Base-by-base conservation (phyloP, 2,888 invertebrate genomes). In the Xiphydria camelus region DNA sequence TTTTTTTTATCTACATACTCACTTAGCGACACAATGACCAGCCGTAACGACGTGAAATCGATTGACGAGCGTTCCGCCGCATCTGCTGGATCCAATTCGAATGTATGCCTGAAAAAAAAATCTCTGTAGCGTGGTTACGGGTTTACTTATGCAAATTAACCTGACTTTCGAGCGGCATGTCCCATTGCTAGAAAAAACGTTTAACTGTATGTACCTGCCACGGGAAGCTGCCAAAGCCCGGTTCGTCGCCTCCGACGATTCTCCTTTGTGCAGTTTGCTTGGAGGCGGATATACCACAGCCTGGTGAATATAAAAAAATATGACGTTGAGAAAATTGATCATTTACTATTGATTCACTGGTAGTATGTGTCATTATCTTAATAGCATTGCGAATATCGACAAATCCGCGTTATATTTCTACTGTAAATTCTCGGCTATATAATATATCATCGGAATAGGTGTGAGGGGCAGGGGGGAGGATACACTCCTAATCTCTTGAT, bases 161-260 rank as follows among this genome's bases (percentile, higher is more conserved):
- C n/a, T n/a, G n/a, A n/a, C n/a, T n/a, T n/a, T n/a, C n/a, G n/a
- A n/a, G n/a, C n/a, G n/a, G n/a, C n/a, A n/a, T n/a, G n/a, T n/a
- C n/a, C n/a, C n/a, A n/a, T n/a, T 39, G 29, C 9, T 36, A 37
- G 18, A n/a, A 34, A 37, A 33, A 35, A 23, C n/a, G 7, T 9
- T 5, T 31, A 6, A 9, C 32, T 31, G 6, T 6, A 9, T 67
- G 62, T 58, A 82, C 93, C 79, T 94, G 94, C 94, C 94, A 94
- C 17, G 94, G 94, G 71, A 94, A 94, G 48, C 91, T 91, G 14
- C 93, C 94, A 74, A 94, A 94, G 34, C 94, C 94, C 0, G 94
- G 93, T 72, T 94, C 94, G 62, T 93, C 91, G 0, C 94, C 94
- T 1, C 94, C 94, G 14, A 94, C 94, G 54, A 94, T 94, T 56